Percentiles rank a stretch among this genome's conserved stretches.
phyloP scores from a whole-genome alignment of 2,113 vertebrate genomes.

The Origma solitaria region DNA sequence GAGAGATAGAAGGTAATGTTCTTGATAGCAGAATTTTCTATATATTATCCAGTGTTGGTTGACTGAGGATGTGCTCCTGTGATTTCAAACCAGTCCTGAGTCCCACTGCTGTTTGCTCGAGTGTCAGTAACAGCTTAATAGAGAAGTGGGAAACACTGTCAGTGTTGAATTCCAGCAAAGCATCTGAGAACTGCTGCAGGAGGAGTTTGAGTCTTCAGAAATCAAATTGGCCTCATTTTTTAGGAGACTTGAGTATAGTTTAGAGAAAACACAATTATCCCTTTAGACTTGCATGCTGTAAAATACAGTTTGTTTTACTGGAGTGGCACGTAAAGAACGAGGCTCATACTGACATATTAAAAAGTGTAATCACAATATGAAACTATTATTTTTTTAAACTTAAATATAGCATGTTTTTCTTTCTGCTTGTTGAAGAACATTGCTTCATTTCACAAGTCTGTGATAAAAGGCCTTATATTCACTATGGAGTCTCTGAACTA shows the following conservation, averaged over 20 bases:
- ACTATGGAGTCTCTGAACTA: neutral
- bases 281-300: neutral
- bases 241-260: neutral
- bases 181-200: neutral
- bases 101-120: neutral
- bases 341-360: neutral
- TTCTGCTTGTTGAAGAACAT: neutral
- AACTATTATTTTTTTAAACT: neutral
- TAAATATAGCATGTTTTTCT: neutral
- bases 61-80: neutral
- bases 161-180: neutral
- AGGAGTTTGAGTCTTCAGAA: neutral
- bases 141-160: neutral
- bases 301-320: neutral
- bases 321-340: neutral
- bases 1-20: neutral
- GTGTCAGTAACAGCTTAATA: neutral
- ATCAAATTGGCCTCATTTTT: neutral
- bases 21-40: rapidly evolving
- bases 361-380: neutral
- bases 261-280: neutral
- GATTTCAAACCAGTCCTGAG: neutral
- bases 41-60: neutral
- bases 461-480: neutral
- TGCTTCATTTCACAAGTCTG: neutral